phyloP scores from a whole-genome alignment of 1,140 invertebrate genomes.

The Tetragonula clypearis region DNA sequence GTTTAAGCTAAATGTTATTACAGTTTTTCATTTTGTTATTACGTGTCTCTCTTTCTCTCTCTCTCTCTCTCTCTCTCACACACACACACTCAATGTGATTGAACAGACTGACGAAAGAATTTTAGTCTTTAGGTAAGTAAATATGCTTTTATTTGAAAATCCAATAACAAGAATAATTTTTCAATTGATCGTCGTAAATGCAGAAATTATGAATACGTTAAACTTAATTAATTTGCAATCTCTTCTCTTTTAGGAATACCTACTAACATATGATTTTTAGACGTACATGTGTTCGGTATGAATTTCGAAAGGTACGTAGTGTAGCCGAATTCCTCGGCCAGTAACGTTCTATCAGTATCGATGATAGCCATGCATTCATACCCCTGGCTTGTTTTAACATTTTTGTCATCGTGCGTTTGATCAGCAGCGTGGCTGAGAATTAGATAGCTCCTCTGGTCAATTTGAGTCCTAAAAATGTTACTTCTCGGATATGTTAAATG shows the following conservation, averaged over 20 bases:
- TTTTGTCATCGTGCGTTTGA: slow-evolving; percentile 91
- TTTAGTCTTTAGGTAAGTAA: not conserved
- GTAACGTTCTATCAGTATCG: slow-evolving; percentile 91
- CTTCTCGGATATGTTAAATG: slow-evolving; percentile 89
- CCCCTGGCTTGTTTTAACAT: slow-evolving; percentile 88
- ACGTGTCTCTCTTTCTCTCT: not conserved
- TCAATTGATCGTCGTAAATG: not conserved
- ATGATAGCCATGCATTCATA: slow-evolving; percentile 93
- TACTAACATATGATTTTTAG: slow-evolving; percentile 96
- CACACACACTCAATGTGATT: not conserved
- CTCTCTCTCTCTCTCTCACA: too few relatives aligned
- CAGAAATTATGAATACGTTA: not conserved
- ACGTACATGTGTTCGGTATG: slow-evolving; percentile 91
- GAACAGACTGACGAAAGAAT: not conserved
- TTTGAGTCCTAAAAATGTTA: slow-evolving; percentile 79
- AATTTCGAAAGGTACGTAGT: slow-evolving; percentile 88
- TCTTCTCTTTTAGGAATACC: slow-evolving; percentile 82
- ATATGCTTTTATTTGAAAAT: slow-evolving; percentile 15
- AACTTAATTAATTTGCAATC: not conserved
- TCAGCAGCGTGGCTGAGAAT: slow-evolving; percentile 94
- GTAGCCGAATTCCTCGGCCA: slow-evolving; percentile 90
- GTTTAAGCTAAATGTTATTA: slow-evolving; percentile 20
- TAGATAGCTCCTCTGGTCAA: slow-evolving; percentile 87
- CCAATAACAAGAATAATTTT: slow-evolving; percentile 30
- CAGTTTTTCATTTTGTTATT: not conserved